Base-by-base conservation (phyloP, 2,797 vertebrate species). In the Characodon lateralis region DNA sequence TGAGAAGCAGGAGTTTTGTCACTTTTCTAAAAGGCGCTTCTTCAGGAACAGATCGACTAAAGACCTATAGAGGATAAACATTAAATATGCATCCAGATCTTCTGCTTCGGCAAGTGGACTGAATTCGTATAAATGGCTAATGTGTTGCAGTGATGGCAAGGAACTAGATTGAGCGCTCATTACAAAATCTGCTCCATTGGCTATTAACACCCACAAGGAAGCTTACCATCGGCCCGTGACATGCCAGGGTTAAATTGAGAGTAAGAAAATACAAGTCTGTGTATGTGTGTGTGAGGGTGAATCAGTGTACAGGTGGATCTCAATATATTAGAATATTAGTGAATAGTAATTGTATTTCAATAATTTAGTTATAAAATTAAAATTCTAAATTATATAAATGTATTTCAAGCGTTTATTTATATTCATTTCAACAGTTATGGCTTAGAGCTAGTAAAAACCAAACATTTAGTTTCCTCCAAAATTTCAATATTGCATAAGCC, bases 111-210 rank as follows among this genome's bases (percentile, higher is more conserved):
- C 95, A 93, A 98, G 97, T 98, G 96, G 96, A 98, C 96, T 96
- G 94, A 97, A 97, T 97, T 96, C 96, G 96, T 97, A 97, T 97
- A 96, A 98, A 98, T 98, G 97, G 96, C 97, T 98, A 97, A 98
- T 97, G 97, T 96, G 96, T 96, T 97, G 96, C 96, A 94, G 96
- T 96, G 96, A 96, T 95, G 95, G 96, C 95, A 96, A 96, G 96
- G 96, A 95, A 96, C 96, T 96, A 96, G 97, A 98, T 97, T 98
- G 97, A 98, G 98, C 97, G 97, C 96, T 97, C 97, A 97, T 98
- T 97, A 97, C 95, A 96, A 97, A 97, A 97, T 97, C 97, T 97
- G 97, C 96, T 97, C 96, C 96, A 97, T 96, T 97, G 97, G 97
- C 97, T 97, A 98, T 99, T 96, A 97, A 97, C 97, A 97, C 97